phyloP scores from a whole-genome alignment of 2,888 invertebrate genomes.

The Sympetrum striolatum region DNA sequence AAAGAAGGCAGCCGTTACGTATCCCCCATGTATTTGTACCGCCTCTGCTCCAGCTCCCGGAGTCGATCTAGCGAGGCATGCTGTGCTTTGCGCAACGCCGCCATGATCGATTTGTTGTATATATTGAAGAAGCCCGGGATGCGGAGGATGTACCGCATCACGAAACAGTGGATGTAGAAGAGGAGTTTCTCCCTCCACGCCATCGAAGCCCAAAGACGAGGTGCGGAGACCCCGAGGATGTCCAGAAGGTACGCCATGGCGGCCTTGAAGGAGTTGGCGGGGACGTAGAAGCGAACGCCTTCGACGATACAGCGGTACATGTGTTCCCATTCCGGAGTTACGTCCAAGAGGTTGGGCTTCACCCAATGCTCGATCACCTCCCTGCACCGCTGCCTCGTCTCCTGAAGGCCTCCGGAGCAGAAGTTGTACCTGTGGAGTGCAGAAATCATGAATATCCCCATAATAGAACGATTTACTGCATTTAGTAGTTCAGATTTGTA shows the following conservation, averaged over 20 bases:
- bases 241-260: constrained; percentile 54
- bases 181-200: constrained; percentile 15
- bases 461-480: too few species aligned
- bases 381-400: constrained; percentile 54
- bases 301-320: constrained; percentile 57
- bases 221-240: constrained; percentile 50
- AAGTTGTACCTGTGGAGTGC: constrained; percentile 54
- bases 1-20: background rate
- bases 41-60: background rate
- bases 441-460: constrained; percentile 45
- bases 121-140: constrained; percentile 24
- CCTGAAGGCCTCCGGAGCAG: constrained; percentile 56
- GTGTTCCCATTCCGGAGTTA: constrained; percentile 58
- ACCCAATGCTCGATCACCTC: constrained; percentile 55
- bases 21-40: background rate
- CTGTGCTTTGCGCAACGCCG: background rate
- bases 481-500: too few species aligned
- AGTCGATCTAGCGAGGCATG: constrained; percentile 3
- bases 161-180: constrained; percentile 29
- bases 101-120: background rate
- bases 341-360: constrained; percentile 55
- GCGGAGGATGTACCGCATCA: constrained; percentile 44
- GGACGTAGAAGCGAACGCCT: constrained; percentile 55
- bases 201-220: constrained; percentile 2
- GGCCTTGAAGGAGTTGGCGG: constrained; percentile 53